Evolutionary conservation across 37 sponge, comb jelly and placozoan species (phyloP), one percentile per base, ranked within the genome.

Genomic region (Ianthella basta): DNA sequence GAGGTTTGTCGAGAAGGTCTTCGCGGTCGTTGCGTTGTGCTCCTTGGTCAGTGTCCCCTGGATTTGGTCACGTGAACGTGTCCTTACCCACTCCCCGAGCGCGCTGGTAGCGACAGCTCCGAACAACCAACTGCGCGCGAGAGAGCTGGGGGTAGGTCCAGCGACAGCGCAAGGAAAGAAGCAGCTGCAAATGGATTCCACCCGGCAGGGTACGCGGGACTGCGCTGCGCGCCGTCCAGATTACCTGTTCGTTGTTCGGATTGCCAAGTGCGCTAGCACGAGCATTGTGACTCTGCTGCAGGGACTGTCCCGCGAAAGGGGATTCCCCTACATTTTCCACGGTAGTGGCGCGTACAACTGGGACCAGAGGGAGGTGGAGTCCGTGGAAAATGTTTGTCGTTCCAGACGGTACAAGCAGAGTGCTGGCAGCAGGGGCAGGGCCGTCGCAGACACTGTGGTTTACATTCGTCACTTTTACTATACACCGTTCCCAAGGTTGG

Each of bases 211-310:
- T n/a, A n/a, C n/a, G n/a, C n/a, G n/a, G 6, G 38, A 77, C 13
- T 87, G 87, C 56, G 29, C 80, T 0, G 25, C 77, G 0, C 69
- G 0, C 0, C 55, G 32, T 23, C 75, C 91, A 40, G 23, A 67
- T 53, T 30, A 85, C 4, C 66, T 95, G 44, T 85, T 95, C 72
- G 86, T 92, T 39, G 86, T 87, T 0, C 85, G 96, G 2, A 85
- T 95, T 24, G 88, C 96, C 13, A 95, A 95, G 68, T 90, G 93
- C 85, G 96, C 93, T n/a, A 95, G 96, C 59, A 95, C 96, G 27
- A 85, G 90, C 1, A 86, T 95, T 54, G 82, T 90, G 15, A 66
- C 84, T 0, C 55, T 92, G 4, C 80, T 92, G 14, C 56, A 80
- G 18, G 20, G n/a, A 24, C 68, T 90, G 25, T 55, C 89, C 0